A percentile compares a stretch with the other conserved stretches of the same genome.
Evolutionary conservation across 2,797 vertebrate species (phyloP).

Genomic region (Cuculus canorus): DNA sequence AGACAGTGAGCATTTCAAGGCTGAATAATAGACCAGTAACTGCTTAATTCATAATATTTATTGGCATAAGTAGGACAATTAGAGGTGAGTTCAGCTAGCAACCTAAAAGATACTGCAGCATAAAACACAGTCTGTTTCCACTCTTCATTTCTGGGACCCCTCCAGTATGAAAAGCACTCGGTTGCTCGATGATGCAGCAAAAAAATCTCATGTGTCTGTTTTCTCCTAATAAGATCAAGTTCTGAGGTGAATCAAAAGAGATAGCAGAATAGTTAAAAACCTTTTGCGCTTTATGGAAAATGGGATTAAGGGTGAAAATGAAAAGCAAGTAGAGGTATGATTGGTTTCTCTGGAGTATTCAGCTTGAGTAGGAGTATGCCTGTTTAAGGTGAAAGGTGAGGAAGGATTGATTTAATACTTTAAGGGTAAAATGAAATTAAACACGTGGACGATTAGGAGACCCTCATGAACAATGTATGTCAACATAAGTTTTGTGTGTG

Average conservation of each 20-base stretch:
- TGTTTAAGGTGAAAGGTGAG: neutral
- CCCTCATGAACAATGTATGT: neutral
- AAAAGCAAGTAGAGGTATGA: neutral
- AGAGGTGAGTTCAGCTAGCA: neutral
- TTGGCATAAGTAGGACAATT: neutral
- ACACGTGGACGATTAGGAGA: neutral
- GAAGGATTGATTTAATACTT: neutral
- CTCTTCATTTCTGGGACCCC: neutral
- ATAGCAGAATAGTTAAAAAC: neutral
- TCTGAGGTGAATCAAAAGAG: neutral
- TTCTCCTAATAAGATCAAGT: neutral
- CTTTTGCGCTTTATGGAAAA: neutral
- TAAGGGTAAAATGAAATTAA: neutral
- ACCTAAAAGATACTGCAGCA: neutral
- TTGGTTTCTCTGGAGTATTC: neutral
- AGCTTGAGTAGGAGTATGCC: neutral
- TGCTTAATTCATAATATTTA: neutral
- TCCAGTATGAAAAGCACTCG: neutral
- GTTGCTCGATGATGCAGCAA: neutral
- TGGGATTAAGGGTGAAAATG: neutral
- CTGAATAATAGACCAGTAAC: neutral
- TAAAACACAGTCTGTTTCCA: neutral
- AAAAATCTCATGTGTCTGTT: neutral
- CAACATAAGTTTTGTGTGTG: neutral
- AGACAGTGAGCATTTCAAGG: neutral